Percentiles rank a stretch among this genome's conserved stretches.
Evolutionary conservation across 2,113 vertebrate species (phyloP).

Genomic region (Ptilonorhynchus violaceus): DNA sequence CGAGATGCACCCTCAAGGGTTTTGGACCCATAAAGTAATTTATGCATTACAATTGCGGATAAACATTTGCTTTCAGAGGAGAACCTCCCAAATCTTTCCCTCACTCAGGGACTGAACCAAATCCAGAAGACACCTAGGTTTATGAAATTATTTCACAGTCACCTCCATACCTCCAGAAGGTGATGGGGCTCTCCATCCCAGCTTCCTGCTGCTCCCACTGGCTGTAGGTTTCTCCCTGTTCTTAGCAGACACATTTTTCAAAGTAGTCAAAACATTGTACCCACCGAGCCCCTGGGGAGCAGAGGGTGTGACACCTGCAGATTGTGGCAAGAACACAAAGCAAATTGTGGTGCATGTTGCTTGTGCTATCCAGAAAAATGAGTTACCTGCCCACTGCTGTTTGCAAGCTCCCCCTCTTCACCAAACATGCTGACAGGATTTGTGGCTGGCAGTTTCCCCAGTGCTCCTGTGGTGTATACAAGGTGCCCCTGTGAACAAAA

Average conservation of each 20-base stretch:
- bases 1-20: not conserved
- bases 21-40: not conserved
- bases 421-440: not conserved
- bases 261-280: not conserved
- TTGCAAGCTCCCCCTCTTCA: not conserved
- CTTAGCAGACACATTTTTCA: not conserved
- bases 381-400: not conserved
- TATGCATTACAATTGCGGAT: not conserved
- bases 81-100: not conserved
- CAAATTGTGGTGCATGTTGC: not conserved
- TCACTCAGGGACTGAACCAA: not conserved
- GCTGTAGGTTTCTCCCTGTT: not conserved
- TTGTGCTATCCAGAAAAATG: not conserved
- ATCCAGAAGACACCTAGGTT: not conserved
- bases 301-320: fast-evolving
- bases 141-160: not conserved
- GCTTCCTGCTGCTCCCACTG: not conserved
- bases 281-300: not conserved
- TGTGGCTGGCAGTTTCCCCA: not conserved
- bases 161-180: not conserved
- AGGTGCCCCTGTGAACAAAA: not conserved
- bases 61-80: not conserved
- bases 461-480: not conserved
- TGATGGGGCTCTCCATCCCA: not conserved
- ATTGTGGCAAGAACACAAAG: not conserved